Conservation (phyloP, 2,113 vertebrate genomes). For the Isichthys henryi region DNA sequence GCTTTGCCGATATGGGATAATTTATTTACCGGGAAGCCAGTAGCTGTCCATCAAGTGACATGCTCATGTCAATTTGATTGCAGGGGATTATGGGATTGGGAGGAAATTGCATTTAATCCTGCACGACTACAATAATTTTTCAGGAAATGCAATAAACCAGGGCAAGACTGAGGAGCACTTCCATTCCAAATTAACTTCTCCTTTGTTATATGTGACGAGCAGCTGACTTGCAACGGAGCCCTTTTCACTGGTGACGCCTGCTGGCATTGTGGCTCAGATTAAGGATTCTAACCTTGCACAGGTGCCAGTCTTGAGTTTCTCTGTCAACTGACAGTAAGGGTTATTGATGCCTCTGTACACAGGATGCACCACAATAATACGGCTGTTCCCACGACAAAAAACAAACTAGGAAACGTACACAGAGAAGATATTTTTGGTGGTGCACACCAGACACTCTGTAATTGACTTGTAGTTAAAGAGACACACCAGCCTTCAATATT, state of each 20-base stretch:
- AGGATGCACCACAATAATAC: not conserved
- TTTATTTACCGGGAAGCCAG: not conserved
- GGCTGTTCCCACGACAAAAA: not conserved
- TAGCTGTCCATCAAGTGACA: not conserved
- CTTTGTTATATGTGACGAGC: not conserved
- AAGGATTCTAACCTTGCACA: not conserved
- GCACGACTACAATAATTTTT: not conserved
- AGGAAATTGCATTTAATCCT: conserved; percentile 2
- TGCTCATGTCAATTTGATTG: not conserved
- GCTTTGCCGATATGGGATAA: not conserved
- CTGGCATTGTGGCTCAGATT: not conserved
- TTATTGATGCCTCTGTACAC: not conserved
- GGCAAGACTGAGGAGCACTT: not conserved
- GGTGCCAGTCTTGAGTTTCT: not conserved
- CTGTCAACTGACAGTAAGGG: not conserved
- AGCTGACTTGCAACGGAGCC: not conserved
- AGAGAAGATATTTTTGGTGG: not conserved
- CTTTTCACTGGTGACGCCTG: not conserved
- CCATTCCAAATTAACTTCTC: not conserved
- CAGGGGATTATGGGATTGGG: not conserved
- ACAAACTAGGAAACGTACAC: not conserved
- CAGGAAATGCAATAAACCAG: not conserved
- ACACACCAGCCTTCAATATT: not conserved
- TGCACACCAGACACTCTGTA: not conserved
- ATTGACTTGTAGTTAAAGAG: not conserved